Conservation (phyloP, 2,797 vertebrate species). For the Microhierax caerulescens region DNA sequence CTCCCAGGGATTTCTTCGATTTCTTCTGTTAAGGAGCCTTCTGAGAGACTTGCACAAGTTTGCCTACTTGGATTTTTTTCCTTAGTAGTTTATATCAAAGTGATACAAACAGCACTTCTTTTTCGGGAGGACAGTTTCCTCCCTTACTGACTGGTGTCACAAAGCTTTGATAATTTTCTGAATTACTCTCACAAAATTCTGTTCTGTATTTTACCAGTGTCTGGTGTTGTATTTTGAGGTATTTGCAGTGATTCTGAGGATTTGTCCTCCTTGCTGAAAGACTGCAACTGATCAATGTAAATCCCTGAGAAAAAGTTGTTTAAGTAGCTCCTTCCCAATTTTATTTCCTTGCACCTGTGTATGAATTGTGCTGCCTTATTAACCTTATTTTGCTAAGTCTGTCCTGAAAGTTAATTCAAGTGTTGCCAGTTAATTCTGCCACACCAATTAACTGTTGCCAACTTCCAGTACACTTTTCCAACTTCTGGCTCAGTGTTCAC, state of each 20-base stretch:
- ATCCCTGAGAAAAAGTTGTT: background rate
- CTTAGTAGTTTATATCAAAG: background rate
- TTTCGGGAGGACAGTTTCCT: background rate
- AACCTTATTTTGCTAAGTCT: background rate
- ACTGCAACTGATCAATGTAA: background rate
- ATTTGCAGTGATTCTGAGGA: background rate
- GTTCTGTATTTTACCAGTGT: background rate
- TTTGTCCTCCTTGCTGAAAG: background rate
- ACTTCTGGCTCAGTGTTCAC: background rate
- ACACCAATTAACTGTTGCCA: background rate
- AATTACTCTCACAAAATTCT: background rate
- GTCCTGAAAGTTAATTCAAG: background rate
- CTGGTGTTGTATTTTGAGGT: background rate
- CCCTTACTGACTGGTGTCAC: background rate
- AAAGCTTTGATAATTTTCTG: background rate
- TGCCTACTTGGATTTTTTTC: background rate
- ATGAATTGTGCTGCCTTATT: background rate
- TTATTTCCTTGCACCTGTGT: background rate
- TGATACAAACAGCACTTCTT: background rate
- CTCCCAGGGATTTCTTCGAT: background rate
- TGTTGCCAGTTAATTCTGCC: background rate
- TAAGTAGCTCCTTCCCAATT: background rate
- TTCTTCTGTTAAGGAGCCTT: background rate
- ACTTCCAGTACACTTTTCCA: background rate
- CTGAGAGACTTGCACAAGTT: rapidly evolving